These are phyloP conservation scores for Grammomys surdaster DNA, from an alignment of 2,113 vertebrate species.

Conservation along the genomic window DNA sequence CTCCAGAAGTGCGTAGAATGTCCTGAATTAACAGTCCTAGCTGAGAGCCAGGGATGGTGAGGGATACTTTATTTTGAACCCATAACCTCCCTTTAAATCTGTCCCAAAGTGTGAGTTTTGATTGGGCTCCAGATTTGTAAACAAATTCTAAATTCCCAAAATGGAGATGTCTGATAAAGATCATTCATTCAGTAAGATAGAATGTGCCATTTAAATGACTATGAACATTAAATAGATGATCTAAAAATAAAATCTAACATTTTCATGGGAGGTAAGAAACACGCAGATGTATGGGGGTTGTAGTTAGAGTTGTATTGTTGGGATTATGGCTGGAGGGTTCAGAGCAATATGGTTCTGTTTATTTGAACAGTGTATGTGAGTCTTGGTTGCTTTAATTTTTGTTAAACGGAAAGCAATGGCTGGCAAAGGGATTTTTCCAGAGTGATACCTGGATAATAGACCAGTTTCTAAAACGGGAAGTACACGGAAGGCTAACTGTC, in stretches of 20 bases:
- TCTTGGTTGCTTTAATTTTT: constrained; percentile 10
- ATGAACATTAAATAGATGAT: neutral
- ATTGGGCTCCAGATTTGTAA: neutral
- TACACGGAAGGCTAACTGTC: constrained; percentile 60
- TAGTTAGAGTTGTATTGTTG: neutral
- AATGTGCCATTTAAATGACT: constrained; percentile 40
- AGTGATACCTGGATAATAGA: constrained; percentile 18
- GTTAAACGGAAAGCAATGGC: neutral
- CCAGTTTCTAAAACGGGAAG: constrained; percentile 21
- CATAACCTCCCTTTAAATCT: neutral
- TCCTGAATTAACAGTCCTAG: neutral
- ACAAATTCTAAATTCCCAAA: neutral
- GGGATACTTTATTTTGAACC: neutral
- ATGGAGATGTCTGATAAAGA: neutral
- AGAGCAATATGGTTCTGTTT: neutral
- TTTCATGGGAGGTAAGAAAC: neutral
- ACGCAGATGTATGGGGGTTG: neutral
- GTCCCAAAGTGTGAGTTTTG: neutral
- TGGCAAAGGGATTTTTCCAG: constrained; percentile 43
- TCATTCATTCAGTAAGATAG: neutral
- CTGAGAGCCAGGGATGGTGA: neutral
- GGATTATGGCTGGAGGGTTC: neutral
- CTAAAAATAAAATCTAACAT: neutral
- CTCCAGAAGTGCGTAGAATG: neutral
- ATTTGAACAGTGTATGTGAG: neutral